These are phyloP conservation scores for Phlogophora meticulosa DNA, from an alignment of 2,888 invertebrate genomes.

Conservation along the genomic window DNA sequence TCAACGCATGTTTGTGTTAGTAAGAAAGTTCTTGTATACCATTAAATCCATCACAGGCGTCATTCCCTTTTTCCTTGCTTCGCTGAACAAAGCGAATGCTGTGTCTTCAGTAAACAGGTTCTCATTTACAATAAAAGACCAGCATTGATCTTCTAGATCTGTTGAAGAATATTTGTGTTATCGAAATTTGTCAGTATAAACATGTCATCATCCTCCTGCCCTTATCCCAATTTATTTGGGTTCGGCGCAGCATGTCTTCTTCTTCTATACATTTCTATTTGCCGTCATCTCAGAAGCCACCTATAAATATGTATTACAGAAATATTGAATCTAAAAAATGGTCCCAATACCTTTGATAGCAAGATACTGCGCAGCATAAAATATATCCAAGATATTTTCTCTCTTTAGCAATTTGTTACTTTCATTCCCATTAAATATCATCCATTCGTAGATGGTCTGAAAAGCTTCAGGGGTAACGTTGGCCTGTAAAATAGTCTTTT, in stretches of 20 bases:
- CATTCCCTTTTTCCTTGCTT: conserved; percentile 90
- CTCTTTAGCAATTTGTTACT: conserved; percentile 92
- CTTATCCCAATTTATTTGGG: no score
- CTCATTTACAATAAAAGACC: conserved; percentile 94
- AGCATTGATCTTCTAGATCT: conserved; percentile 95
- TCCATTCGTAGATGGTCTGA: conserved; percentile 95
- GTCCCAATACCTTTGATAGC: conserved; percentile 91
- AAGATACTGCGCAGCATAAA: conserved; percentile 93
- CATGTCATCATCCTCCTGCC: no score
- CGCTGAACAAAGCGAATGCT: conserved; percentile 93
- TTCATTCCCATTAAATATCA: conserved; percentile 92
- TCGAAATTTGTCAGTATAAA: not conserved
- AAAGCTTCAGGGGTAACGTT: conserved; percentile 92
- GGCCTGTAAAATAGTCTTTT: conserved; percentile 65
- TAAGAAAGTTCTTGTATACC: conserved; percentile 75
- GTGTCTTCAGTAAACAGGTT: conserved; percentile 94
- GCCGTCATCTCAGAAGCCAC: no score
- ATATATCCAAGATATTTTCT: conserved; percentile 94
- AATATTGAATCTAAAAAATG: not conserved
- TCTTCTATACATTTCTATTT: no score
- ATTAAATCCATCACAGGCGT: conserved; percentile 93
- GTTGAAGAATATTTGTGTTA: conserved; percentile 33
- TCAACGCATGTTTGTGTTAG: no score
- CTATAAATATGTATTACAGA: no score
- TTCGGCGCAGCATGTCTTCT: no score